Percentiles rank a stretch among this genome's conserved stretches.
Conservation (phyloP, 2,113 vertebrate genomes). For the Procapra przewalskii region DNA sequence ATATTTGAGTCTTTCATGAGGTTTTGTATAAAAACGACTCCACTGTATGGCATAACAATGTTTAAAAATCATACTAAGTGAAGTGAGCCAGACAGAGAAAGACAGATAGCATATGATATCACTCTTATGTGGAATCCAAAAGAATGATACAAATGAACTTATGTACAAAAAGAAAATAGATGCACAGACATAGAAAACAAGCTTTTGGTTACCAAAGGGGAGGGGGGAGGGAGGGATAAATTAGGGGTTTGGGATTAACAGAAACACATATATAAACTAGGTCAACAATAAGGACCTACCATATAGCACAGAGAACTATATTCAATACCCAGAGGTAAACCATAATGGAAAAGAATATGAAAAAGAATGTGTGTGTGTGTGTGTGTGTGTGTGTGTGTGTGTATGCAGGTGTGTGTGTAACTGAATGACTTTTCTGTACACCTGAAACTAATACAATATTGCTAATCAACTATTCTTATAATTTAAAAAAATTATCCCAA, state of each 20-base stretch:
- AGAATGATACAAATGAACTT: not conserved
- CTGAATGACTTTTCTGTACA: not conserved
- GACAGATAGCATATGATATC: not conserved
- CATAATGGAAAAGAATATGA: not conserved
- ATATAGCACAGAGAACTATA: not conserved
- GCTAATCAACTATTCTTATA: not conserved
- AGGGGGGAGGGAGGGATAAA: not conserved
- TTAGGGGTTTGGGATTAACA: not conserved
- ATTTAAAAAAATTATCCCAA: not conserved
- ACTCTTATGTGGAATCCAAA: not conserved
- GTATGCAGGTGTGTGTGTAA: rapidly evolving
- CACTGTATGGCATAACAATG: not conserved
- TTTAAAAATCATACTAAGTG: not conserved
- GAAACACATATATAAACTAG: not conserved
- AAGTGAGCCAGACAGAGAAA: not conserved
- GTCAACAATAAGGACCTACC: not conserved
- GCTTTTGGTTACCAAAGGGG: not conserved
- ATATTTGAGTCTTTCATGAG: not conserved
- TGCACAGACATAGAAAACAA: not conserved
- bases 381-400: no score
- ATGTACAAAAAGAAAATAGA: not conserved
- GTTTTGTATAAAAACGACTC: not conserved
- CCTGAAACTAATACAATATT: not conserved
- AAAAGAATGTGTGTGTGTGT: not conserved
- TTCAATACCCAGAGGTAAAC: not conserved